Base-by-base conservation (phyloP, 2,888 invertebrate genomes). In the Omphaloscelis lunosa region DNA sequence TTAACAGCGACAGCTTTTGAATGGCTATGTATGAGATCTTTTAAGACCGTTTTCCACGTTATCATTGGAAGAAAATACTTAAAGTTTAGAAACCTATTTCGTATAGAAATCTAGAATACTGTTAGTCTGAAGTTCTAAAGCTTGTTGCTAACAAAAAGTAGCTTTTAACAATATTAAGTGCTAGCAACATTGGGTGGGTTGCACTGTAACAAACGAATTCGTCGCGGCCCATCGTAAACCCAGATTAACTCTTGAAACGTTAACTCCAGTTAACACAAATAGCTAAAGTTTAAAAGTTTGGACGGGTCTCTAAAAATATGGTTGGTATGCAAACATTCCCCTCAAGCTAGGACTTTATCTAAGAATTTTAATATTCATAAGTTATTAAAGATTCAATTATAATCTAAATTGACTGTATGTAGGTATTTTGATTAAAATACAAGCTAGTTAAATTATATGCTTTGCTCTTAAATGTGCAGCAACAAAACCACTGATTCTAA, bases 221-320 rank as follows among this genome's bases (percentile, higher is more conserved):
- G 88, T 78, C 71, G 29, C 87, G 82, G 86, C 41, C 70, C 51
- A 78, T 86, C 89, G 79, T 89, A 89, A 89, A 89, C 87, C 89
- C 68, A 89, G 84, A 85, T 89, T 78, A 79, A 80, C 79, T 75
- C 72, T 83, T 68, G 78, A 82, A 76, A 86, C 75, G 82, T 84
- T 85, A 82, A 85, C 83, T 83, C 23, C 65, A 71, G 83, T 83
- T 88, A 80, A 85, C 82, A 86, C 74, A 75, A 83, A 85, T 80
- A 83, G 67, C 66, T 80, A 48, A 48, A 71, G 77, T 77, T 79
- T 74, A 82, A 82, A 86, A 85, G 74, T 70, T 77, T 17, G 39
- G 72, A 63, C 72, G 39, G 41, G n/a, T 77, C 58, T 62, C 41
- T 70, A 56, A 59, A 84, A 82, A 77, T 86, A 77, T 75, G 27